Base-by-base conservation (phyloP, 1,140 invertebrate genomes). In the Megalonaias nervosa region DNA sequence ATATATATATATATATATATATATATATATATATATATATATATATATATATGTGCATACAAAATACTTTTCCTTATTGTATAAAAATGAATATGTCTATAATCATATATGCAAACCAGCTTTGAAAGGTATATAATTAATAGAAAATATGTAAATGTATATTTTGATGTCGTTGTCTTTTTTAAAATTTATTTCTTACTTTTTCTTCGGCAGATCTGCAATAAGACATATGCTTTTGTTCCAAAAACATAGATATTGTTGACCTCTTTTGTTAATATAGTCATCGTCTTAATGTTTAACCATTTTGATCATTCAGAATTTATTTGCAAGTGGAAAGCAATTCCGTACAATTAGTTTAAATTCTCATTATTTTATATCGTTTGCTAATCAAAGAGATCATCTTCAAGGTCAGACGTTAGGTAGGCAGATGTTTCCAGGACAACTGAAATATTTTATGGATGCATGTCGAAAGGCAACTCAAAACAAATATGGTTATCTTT, bases 331-430 rank as follows among this genome's bases (percentile, higher is more conserved):
- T 26, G 64, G 69, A n/a, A 70, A 68, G 19, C 31, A 58, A 19
- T 68, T 64, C 38, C 65, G 77, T 15, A 79, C 71, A 26, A 66
- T 72, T 14, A 74, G 71, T 55, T 55, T 80, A 61, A 80, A 80
- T 58, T 57, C 48, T 60, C 77, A 80, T 65, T 80, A 80, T 60
- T 75, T 71, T 60, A 61, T 80, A 6, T n/a, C 75, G 21, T 75
- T 80, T 26, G 38, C 61, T 19, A 75, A 75, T 67, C 48, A 67
- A 38, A 64, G 77, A 70, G 77, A 80, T 71, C 58, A 67, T 48
- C 19, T 69, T 23, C 67, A 71, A 58, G 68, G 75, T 21, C 60
- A 61, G 6, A 61, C 60, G 1, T 21, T 61, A 17, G 60, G 60
- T 61, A 17, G 60, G 3, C 60, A 61, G 60, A 61, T 61, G 17